Conservation (phyloP, 2,888 invertebrate species). For the Agonum fuliginosum region DNA sequence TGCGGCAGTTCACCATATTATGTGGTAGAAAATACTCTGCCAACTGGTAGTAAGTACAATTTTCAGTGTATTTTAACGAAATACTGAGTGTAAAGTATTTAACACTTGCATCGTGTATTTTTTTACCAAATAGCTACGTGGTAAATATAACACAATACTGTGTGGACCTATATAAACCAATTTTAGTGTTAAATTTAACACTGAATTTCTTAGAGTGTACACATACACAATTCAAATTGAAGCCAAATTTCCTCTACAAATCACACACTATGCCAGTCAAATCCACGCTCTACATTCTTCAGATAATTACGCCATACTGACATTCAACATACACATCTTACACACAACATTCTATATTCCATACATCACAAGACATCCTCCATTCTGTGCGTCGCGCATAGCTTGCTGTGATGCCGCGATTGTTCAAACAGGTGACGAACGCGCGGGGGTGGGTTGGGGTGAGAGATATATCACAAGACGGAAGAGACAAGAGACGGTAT, state of each 20-base stretch:
- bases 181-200: no score
- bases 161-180: no score
- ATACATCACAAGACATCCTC: background rate
- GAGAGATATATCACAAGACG: slow-evolving; percentile 35
- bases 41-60: no score
- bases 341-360: background rate
- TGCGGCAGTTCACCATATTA: no score
- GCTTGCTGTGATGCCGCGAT: slow-evolving; percentile 14
- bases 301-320: slow-evolving; percentile 9
- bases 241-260: background rate
- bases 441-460: background rate
- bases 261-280: background rate
- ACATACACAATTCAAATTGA: no score
- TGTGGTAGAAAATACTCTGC: no score
- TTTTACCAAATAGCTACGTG: no score
- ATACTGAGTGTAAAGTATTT: no score
- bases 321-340: background rate
- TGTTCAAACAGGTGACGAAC: slow-evolving; percentile 52
- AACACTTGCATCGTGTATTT: no score
- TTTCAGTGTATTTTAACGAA: no score
- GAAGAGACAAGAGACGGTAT: slow-evolving; percentile 20
- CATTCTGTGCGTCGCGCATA: background rate
- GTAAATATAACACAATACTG: no score
- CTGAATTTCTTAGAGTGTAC: no score
- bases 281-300: slow-evolving; percentile 19